Conservation (phyloP, 2,113 vertebrate species). For the Cryptomyrus ogoouensis region DNA sequence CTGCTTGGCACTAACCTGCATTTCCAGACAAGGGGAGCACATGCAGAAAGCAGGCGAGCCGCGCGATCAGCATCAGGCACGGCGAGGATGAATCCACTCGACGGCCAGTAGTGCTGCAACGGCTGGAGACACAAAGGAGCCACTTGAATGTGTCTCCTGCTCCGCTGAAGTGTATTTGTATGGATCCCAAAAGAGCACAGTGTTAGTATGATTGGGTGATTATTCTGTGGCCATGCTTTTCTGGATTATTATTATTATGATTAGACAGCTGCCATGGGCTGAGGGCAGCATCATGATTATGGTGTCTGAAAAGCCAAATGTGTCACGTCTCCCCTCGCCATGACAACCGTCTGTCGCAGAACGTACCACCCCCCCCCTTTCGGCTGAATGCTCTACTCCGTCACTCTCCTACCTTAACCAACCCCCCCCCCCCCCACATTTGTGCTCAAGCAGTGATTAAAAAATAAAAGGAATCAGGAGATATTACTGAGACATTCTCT, state of each 20-base stretch:
- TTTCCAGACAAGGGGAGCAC: not conserved
- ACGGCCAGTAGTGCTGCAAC: not conserved
- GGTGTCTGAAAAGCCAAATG: not conserved
- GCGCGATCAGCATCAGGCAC: not conserved
- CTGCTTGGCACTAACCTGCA: not conserved
- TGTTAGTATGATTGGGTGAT: not conserved
- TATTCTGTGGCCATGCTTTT: not conserved
- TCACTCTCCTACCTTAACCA: not conserved
- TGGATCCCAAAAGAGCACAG: not conserved
- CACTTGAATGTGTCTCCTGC: not conserved
- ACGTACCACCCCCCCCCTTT: not conserved
- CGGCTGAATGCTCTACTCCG: not conserved
- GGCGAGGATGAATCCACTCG: not conserved
- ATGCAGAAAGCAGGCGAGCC: not conserved
- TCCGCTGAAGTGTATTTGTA: not conserved
- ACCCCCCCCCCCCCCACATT: not conserved
- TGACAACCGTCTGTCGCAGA: not conserved
- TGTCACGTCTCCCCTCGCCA: constrained; percentile 10
- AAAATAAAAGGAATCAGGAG: not conserved
- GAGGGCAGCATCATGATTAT: not conserved
- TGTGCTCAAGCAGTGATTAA: not conserved
- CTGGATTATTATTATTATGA: not conserved
- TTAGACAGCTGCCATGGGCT: not conserved
- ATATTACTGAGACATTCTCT: not conserved
- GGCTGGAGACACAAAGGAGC: not conserved